Conservation (phyloP, 2,113 vertebrate species). For the Podarcis muralis region DNA sequence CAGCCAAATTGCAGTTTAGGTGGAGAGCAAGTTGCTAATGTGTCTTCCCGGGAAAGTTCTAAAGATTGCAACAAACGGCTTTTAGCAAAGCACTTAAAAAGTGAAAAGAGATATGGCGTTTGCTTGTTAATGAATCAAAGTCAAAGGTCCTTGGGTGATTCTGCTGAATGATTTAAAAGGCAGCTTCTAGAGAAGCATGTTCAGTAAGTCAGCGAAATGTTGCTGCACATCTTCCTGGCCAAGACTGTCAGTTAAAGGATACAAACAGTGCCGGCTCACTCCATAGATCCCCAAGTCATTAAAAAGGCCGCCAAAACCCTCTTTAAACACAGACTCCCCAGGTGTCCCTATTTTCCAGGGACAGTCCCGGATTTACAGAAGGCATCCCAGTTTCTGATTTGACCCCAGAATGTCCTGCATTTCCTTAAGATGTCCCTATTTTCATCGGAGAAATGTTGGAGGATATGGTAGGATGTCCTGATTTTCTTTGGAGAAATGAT, state of each 20-base stretch:
- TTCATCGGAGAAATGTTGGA: no score
- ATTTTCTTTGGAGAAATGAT: no score
- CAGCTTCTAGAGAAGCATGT: background rate
- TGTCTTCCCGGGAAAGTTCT: background rate
- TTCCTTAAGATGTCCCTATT: no score
- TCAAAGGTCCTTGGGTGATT: background rate
- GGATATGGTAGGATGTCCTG: no score
- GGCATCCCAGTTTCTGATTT: no score
- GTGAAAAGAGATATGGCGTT: background rate
- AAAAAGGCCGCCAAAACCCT: background rate
- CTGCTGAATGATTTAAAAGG: constrained; percentile 9
- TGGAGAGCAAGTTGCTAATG: background rate
- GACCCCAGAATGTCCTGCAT: no score
- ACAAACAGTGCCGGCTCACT: background rate
- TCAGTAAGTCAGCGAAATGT: background rate
- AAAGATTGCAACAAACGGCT: background rate
- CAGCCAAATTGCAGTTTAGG: background rate
- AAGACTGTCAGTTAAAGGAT: background rate
- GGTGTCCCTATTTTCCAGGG: no score
- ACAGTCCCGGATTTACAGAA: no score
- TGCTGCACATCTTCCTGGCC: background rate
- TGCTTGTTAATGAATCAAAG: constrained; percentile 12
- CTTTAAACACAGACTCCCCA: no score
- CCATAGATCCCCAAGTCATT: background rate
- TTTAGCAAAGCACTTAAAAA: background rate